These are phyloP conservation scores for Periplaneta americana DNA, from an alignment of 1,140 invertebrate species.

Conservation along the genomic window DNA sequence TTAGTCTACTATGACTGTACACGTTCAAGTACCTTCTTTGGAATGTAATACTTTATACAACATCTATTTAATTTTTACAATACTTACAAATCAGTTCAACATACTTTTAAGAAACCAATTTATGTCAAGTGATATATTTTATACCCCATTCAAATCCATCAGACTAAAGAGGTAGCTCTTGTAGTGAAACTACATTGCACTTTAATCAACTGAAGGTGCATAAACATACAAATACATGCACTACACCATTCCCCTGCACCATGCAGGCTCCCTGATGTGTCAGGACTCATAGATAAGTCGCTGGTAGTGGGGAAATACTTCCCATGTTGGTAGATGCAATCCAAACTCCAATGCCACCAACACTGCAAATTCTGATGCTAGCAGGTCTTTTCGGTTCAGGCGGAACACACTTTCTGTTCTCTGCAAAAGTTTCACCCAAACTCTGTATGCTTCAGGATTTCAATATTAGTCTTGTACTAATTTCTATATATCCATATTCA, in stretches of 20 bases:
- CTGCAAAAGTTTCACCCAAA: constrained; percentile 42
- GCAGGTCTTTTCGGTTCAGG: constrained; percentile 84
- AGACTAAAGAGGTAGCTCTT: background rate
- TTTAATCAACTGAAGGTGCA: background rate
- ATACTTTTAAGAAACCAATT: too few species aligned
- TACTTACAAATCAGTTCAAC: too few species aligned
- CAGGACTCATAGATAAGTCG: constrained; percentile 83
- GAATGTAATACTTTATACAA: too few species aligned
- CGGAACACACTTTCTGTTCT: constrained; percentile 87
- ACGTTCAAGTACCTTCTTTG: too few species aligned
- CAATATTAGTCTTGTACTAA: too few species aligned
- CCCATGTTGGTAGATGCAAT: constrained; percentile 83
- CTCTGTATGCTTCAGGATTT: too few species aligned
- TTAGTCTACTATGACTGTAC: too few species aligned
- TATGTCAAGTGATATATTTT: too few species aligned
- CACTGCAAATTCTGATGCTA: constrained; percentile 90
- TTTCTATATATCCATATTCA: too few species aligned
- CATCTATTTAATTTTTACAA: too few species aligned
- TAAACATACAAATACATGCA: background rate
- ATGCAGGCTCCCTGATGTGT: constrained; percentile 32
- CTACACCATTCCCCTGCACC: background rate
- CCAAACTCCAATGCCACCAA: constrained; percentile 92
- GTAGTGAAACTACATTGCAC: background rate
- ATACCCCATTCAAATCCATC: too few species aligned
- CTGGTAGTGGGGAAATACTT: constrained; percentile 93